These are phyloP conservation scores for Monodelphis domestica DNA, from an alignment of 2,797 vertebrate species.

Conservation along the genomic window DNA sequence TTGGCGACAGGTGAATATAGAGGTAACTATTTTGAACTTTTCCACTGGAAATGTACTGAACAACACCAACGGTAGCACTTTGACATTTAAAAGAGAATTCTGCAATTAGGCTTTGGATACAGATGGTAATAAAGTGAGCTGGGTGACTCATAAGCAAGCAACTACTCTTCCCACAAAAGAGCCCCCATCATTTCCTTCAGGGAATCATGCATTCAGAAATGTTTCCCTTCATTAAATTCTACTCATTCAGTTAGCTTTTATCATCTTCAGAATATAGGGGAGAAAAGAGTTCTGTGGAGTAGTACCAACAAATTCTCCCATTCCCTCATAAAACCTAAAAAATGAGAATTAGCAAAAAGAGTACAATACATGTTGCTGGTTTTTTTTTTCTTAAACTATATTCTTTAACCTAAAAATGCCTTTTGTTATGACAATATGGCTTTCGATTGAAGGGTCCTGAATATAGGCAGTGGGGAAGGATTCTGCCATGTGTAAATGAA, in stretches of 20 bases:
- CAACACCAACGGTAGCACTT: slow-evolving; percentile 40
- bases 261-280: slow-evolving; percentile 61
- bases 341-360: slow-evolving; percentile 26
- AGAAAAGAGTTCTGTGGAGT: slow-evolving; percentile 38
- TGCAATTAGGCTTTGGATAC: slow-evolving; percentile 56
- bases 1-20: slow-evolving; percentile 41
- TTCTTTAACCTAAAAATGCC: slow-evolving; percentile 32
- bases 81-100: slow-evolving; percentile 17
- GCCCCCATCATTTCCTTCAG: slow-evolving; percentile 36
- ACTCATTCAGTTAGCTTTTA: slow-evolving; percentile 51
- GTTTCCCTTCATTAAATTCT: slow-evolving; percentile 66
- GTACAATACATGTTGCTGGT: background rate
- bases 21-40: slow-evolving; percentile 3
- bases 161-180: slow-evolving; percentile 51
- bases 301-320: background rate
- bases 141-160: slow-evolving; percentile 21
- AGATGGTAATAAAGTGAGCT: slow-evolving; percentile 53
- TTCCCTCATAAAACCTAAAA: background rate
- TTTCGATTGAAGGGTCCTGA: slow-evolving; percentile 60
- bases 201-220: slow-evolving; percentile 47
- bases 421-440: slow-evolving; percentile 46
- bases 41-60: slow-evolving; percentile 37
- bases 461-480: background rate
- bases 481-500: slow-evolving; percentile 50
- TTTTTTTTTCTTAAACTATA: background rate